These are phyloP conservation scores for Brachionus rotundiformis DNA, from an alignment of 1,140 invertebrate genomes.

Conservation along the genomic window DNA sequence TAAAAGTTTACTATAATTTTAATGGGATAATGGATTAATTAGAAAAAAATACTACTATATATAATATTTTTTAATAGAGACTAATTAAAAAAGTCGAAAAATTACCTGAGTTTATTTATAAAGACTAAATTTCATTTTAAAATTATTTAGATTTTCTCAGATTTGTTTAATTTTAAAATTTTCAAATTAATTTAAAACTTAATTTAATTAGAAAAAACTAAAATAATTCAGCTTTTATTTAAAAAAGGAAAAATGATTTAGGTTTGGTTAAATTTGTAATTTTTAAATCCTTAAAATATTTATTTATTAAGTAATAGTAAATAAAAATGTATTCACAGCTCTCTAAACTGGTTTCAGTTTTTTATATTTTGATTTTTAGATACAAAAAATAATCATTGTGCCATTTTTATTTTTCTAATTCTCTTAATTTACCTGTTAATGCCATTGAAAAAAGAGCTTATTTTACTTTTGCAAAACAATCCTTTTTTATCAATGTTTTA, in stretches of 20 bases:
- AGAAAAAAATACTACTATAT: no score
- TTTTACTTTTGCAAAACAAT: neutral
- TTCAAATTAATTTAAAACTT: no score
- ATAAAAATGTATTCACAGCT: neutral
- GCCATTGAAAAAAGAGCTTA: neutral
- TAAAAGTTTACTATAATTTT: neutral
- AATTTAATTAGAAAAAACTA: no score
- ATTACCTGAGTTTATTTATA: neutral
- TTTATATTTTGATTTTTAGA: neutral
- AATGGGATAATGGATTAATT: neutral
- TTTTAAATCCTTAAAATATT: neutral
- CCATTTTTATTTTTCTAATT: constrained; percentile 1
- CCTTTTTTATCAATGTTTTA: neutral
- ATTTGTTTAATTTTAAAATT: no score
- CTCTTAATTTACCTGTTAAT: neutral
- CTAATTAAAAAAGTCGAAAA: neutral
- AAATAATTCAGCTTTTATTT: no score
- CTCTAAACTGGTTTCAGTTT: neutral
- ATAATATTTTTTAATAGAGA: no score
- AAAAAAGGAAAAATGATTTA: no score
- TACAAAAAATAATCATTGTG: neutral
- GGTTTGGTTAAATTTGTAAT: neutral
- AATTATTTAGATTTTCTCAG: no score
- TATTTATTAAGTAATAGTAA: neutral
- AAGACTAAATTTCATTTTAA: no score